A percentile compares a stretch with the other conserved stretches of the same genome.
These are phyloP conservation scores for Drosophila melanogaster DNA, from an alignment of 1,140 invertebrate genomes.

Conservation along the genomic window DNA sequence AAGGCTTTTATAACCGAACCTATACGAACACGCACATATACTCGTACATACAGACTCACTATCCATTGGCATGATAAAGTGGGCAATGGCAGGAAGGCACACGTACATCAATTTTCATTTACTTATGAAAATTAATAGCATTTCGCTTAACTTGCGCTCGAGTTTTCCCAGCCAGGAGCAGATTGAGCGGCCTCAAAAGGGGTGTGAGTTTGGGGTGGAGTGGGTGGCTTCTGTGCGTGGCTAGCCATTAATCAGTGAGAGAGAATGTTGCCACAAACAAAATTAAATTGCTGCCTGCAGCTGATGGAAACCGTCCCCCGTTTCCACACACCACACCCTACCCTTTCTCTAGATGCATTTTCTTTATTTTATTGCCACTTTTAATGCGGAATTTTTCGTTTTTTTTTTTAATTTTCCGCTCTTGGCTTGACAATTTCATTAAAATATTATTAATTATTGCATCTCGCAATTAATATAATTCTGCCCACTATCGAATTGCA, in stretches of 20 bases:
- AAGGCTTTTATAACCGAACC: constrained; percentile 12
- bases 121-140: constrained; percentile 69
- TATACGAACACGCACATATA: background rate
- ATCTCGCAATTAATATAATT: constrained; percentile 27
- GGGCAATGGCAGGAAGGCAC: background rate
- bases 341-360: background rate
- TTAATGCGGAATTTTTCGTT: background rate
- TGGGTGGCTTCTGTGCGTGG: constrained; percentile 31
- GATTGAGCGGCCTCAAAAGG: constrained; percentile 23
- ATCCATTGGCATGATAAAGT: background rate
- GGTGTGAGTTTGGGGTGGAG: background rate
- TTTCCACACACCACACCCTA: too few relatives aligned
- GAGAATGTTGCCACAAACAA: constrained; percentile 41
- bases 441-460: constrained; percentile 41
- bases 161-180: constrained; percentile 39
- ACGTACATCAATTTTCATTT: constrained; percentile 62
- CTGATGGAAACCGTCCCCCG: constrained; percentile 22
- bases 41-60: background rate
- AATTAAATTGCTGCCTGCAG: constrained; percentile 54
- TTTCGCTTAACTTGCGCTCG: constrained; percentile 52
- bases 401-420: constrained; percentile 6
- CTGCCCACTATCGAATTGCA: constrained; percentile 21
- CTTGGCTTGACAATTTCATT: constrained; percentile 50
- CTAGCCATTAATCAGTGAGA: constrained; percentile 43
- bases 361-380: constrained; percentile 33